Base-by-base conservation (phyloP, 2,113 vertebrate genomes). In the Ailuropoda melanoleuca region DNA sequence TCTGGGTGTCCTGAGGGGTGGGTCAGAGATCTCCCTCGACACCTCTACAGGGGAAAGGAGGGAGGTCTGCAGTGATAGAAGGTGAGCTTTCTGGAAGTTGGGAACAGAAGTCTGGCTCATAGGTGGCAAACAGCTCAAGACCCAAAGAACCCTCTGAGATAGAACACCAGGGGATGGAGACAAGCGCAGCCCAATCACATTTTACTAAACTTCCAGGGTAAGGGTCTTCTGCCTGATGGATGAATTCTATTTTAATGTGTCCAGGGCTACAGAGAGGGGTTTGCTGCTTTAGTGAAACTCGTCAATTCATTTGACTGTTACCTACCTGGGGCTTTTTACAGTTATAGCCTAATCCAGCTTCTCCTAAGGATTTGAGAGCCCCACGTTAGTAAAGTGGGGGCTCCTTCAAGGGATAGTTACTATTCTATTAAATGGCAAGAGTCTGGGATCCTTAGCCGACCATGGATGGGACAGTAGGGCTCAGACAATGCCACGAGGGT, bases 401-500 rank as follows among this genome's bases (percentile, higher is more conserved):
- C 34, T 50, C 50, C 58, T 93, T 86, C 46, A 29, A 39, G 60
- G 78, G 85, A n/a, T 11, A 14, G 34, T 6, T 50, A 9, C 2
- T 77, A 17, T 23, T 81, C 50, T 62, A 13, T 37, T 37, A 56
- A n/a, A n/a, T 31, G 60, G 0, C 4, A 4, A 4, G 81, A 1
- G 39, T 48, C 39, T 72, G 39, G 14, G 29, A 58, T 66, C 4
- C 39, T 2, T 2, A 39, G 87, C 17, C 4, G 24, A 70, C 64
- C 11, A 58, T 3, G n/a, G 43, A 74, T 1, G 3, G 13, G 37
- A 50, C 17, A 5, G 56, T 4, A 13, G 18, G 1, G 6, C 29
- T 50, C 0, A 1, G 55, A 82, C 34, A 34, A 39, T 24, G 62
- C 26, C 17, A 15, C 4, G 13, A 3, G 21, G 37, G n/a, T 2